Base-by-base conservation (phyloP, 2,797 vertebrate genomes). In the Pangasius larnaudii region DNA sequence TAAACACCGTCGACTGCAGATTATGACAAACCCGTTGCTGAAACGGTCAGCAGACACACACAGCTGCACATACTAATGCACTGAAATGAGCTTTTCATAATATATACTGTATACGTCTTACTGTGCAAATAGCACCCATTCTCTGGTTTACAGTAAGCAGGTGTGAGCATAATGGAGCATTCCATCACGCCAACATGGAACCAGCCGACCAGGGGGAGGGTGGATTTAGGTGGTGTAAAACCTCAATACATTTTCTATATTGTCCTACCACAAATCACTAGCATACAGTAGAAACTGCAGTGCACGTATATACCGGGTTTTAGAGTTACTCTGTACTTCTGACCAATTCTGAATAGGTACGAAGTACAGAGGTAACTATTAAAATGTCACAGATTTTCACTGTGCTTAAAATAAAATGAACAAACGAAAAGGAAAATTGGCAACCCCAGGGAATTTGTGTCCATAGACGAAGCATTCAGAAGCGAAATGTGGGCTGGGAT, bases 371-470 rank as follows among this genome's bases (percentile, higher is more conserved):
- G 16, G 18, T 58, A 82, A 49, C 24, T 36, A 27, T 24, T 77
- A n/a, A 67, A 84, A 69, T 67, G 80, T 42, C 59, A 56, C 30
- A 0, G 3, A 85, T 69, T 33, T 84, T 80, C 24, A 59, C 10
- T 46, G 65, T n/a, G 27, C 71, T 85, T 58, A 33, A 24, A 56
- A 78, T 85, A 24, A 61, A 81, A 88, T 9, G 8, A 77, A 71
- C 24, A 83, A 85, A 85, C 83, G 1, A 74, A 83, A 85, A 77
- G 56, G 19, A 8, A 74, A 72, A 39, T 13, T 69, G 69, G 88
- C 86, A 89, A 87, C 86, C 83, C 46, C 30, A 63, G 74, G n/a
- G 78, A 87, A 87, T 91, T 89, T 91, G 85, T 90, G 89, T 90
- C 89, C 85, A 89, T 27, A 27, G 36, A 61, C 8, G 30, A 86